Conservation (phyloP, 2,113 vertebrate genomes). For the Shinisaurus crocodilurus region DNA sequence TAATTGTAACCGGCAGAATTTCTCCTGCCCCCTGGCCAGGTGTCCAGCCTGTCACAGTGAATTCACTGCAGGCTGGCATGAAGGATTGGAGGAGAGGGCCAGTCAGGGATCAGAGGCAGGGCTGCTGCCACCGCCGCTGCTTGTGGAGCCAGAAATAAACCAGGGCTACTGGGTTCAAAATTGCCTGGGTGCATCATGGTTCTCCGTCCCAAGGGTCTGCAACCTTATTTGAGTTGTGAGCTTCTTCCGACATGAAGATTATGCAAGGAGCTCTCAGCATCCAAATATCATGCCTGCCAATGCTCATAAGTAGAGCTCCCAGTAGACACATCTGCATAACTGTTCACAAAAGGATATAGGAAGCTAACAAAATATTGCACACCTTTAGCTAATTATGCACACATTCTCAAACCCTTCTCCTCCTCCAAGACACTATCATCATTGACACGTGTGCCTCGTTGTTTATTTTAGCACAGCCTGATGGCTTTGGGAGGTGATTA, state of each 20-base stretch:
- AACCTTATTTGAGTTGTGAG: background rate
- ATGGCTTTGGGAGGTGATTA: background rate
- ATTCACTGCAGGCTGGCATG: accelerated
- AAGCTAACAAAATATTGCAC: background rate
- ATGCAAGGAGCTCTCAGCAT: slow-evolving; percentile 20
- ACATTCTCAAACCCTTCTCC: background rate
- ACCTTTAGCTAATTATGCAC: background rate
- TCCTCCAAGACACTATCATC: background rate
- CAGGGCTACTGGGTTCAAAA: background rate
- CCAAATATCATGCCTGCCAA: background rate
- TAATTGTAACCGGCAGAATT: slow-evolving; percentile 33
- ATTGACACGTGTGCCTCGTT: background rate
- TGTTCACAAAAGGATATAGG: background rate
- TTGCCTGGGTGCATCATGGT: background rate
- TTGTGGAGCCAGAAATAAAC: slow-evolving; percentile 5
- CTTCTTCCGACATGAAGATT: background rate
- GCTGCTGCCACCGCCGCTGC: background rate
- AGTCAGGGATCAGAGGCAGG: slow-evolving; percentile 12
- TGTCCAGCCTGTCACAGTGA: slow-evolving; percentile 36
- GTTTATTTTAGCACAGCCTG: background rate
- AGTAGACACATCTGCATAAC: background rate
- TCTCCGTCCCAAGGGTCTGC: slow-evolving; percentile 15
- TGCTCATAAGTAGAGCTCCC: background rate
- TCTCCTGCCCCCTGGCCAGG: slow-evolving; percentile 23
- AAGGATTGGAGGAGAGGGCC: slow-evolving; percentile 11